phyloP scores from a whole-genome alignment of 2,888 invertebrate species.

The Tinea semifulvella region DNA sequence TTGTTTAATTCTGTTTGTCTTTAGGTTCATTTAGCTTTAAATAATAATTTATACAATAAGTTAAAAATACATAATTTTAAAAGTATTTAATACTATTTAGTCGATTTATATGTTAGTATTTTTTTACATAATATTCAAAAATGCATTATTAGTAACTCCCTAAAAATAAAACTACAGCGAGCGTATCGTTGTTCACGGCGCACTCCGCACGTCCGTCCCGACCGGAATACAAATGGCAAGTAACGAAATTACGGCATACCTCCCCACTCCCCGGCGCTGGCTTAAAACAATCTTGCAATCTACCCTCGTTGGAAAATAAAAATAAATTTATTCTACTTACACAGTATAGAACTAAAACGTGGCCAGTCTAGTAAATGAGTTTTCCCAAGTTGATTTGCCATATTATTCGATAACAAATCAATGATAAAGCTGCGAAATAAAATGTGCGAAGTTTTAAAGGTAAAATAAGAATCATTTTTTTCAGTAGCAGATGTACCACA shows the following conservation, averaged over 20 bases:
- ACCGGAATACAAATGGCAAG: constrained; percentile 12
- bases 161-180: constrained; percentile 11
- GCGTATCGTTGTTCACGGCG: constrained; percentile 10
- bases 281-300: constrained; percentile 14
- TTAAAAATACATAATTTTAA: too few species aligned
- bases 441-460: background rate
- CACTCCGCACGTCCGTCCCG: constrained; percentile 12
- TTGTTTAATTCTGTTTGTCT: constrained; percentile 6
- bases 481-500: background rate
- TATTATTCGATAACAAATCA: background rate
- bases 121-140: too few species aligned
- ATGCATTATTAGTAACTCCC: too few species aligned
- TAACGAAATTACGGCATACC: constrained; percentile 12
- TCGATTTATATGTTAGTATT: too few species aligned
- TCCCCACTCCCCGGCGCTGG: background rate
- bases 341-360: constrained; percentile 2
- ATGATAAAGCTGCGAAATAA: background rate
- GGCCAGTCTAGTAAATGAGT: constrained; percentile 7
- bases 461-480: background rate
- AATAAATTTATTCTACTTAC: constrained; percentile 14
- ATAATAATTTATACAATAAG: too few species aligned
- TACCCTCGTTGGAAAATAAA: constrained; percentile 14
- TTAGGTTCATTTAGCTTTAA: too few species aligned
- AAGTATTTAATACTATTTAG: too few species aligned
- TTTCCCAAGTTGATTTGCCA: constrained; percentile 1